Conservation (phyloP, 92 coral and sea anemone genomes). For the Montipora capitata region DNA sequence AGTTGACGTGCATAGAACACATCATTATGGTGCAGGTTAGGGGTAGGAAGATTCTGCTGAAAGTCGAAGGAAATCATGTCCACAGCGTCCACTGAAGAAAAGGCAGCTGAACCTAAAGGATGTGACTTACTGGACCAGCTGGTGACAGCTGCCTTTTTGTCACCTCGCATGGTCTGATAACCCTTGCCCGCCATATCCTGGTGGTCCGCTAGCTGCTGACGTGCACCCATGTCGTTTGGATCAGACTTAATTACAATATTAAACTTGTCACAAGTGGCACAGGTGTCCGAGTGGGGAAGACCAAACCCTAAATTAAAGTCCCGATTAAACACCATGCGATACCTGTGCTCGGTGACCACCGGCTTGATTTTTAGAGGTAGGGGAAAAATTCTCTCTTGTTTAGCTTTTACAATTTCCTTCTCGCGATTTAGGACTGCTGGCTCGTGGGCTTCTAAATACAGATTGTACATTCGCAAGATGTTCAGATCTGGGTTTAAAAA, state of each 20-base stretch:
- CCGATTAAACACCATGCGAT: too few species aligned
- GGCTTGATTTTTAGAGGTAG: too few species aligned
- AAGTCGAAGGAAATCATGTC: constrained; percentile 57
- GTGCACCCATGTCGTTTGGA: background rate
- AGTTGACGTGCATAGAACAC: constrained; percentile 31
- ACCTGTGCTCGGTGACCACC: too few species aligned
- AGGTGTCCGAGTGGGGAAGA: constrained; percentile 45
- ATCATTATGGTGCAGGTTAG: constrained; percentile 6
- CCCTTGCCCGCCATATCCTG: background rate
- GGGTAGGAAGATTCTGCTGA: constrained; percentile 35
- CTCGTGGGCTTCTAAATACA: background rate
- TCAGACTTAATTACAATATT: constrained; percentile 16
- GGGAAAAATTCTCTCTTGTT: background rate
- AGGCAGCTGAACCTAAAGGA: background rate
- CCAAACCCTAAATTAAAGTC: constrained; percentile 50
- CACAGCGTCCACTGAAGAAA: constrained; percentile 24
- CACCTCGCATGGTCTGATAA: background rate
- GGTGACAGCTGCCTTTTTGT: constrained; percentile 28
- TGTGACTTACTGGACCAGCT: constrained; percentile 5
- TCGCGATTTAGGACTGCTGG: background rate
- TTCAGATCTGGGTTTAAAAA: background rate
- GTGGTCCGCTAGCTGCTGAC: constrained; percentile 17
- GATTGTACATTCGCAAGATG: background rate
- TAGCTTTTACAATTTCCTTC: background rate
- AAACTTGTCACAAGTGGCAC: constrained; percentile 36